Evolutionary conservation across 2,888 invertebrate genomes (phyloP), one percentile per base, ranked within the genome.

Genomic region (Psylliodes chrysocephalus): DNA sequence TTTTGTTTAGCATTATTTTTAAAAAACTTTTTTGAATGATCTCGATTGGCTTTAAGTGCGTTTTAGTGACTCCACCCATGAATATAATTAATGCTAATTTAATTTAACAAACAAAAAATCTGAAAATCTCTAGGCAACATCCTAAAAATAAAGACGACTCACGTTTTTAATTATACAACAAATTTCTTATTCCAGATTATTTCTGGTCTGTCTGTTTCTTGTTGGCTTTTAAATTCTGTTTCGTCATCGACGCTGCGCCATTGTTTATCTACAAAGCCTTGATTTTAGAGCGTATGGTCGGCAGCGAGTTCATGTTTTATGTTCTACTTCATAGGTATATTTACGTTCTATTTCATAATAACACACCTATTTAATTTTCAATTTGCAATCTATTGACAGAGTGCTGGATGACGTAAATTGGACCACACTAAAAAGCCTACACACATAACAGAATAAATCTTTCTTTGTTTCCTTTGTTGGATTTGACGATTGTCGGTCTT

Each of bases 211-310:
- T 22, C 17, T 38, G 30, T 55, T 55, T 55, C 30, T 55, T 30
- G 12, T 55, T 19, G 28, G 46, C 18, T 55, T 53, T 38, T 22
- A 53, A 53, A 12, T 38, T 53, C 22, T 19, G 38, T 40, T 53
- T n/a, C 42, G 54, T 54, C 54, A 54, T 54, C 17, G 12, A 10
- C n/a, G 25, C 42, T 15, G 54, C 40, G 15, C 54, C 54, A 42
- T 54, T 54, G 54, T 54, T 42, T 42, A 10, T 17, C 18, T 18
- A 42, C 17, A 42, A 33, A 42, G 18, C 15, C 42, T 15, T 18
- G 18, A 14, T 42, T 42, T 18, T 42, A 14, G 10, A 42, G 18
- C 7, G 6, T 38, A 38, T 15, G 10, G 38, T 14, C 38, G 38
- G 14, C 38, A 38, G 2, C 14, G 3, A 7, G 38, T 38, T 15